A percentile compares a stretch with the other conserved stretches of the same genome.
phyloP scores from a whole-genome alignment of 2,888 invertebrate genomes.

The Acanthosoma haemorrhoidale region DNA sequence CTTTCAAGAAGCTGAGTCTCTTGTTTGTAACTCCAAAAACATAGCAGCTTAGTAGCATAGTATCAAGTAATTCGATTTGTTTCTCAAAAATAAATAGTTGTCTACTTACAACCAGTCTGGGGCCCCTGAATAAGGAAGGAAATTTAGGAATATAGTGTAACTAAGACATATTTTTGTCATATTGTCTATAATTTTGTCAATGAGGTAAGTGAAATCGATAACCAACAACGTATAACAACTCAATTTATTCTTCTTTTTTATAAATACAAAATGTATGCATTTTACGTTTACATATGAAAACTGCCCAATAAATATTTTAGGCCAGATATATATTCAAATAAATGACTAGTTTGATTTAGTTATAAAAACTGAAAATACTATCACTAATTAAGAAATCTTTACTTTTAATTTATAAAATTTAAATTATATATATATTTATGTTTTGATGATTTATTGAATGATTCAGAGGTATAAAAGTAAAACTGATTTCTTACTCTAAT shows the following conservation, averaged over 20 bases:
- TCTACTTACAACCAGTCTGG: no score
- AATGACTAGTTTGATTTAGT: constrained; percentile 35
- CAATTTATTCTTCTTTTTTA: not conserved
- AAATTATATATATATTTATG: not conserved
- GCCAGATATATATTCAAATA: constrained; percentile 20
- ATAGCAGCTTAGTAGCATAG: no score
- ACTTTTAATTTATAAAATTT: not conserved
- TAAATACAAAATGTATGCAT: not conserved
- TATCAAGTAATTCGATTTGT: no score
- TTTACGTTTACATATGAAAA: not conserved
- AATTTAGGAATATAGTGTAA: no score
- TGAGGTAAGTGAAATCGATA: not conserved
- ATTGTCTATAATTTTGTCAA: no score
- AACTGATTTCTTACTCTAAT: constrained; percentile 17
- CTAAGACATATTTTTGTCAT: no score
- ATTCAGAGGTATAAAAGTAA: constrained; percentile 28
- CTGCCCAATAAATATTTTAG: not conserved
- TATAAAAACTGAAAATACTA: constrained; percentile 11
- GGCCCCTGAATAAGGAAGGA: no score
- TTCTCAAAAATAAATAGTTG: no score
- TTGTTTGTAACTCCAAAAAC: no score
- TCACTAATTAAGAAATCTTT: constrained; percentile 9
- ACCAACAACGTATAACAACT: not conserved
- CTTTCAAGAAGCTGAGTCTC: no score
- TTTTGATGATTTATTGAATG: constrained; percentile 21